phyloP scores from a whole-genome alignment of 2,797 vertebrate species.

The Malacoraja senta region DNA sequence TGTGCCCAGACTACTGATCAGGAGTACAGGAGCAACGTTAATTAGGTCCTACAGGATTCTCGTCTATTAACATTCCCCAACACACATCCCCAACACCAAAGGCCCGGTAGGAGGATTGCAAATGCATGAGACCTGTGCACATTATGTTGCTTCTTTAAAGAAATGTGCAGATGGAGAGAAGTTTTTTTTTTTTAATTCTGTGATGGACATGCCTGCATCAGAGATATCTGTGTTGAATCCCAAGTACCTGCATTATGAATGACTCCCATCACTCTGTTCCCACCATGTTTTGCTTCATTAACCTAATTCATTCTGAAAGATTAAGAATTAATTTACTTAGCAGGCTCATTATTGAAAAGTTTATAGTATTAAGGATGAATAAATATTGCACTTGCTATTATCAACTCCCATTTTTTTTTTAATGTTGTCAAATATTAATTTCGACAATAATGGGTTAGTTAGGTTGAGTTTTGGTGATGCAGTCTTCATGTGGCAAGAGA shows the following conservation, averaged over 20 bases:
- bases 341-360: background rate
- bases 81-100: background rate
- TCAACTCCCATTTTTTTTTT: background rate
- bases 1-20: background rate
- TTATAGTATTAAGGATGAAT: background rate
- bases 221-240: background rate
- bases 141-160: background rate
- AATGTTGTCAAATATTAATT: background rate
- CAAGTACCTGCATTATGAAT: background rate
- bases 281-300: background rate
- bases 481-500: background rate
- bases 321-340: background rate
- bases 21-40: background rate
- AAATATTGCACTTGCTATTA: background rate
- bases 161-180: background rate
- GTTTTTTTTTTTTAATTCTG: background rate
- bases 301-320: background rate
- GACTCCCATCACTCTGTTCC: background rate
- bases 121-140: background rate
- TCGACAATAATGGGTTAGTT: too few relatives aligned
- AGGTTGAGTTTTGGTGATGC: too few relatives aligned
- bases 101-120: background rate
- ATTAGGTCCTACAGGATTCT: background rate
- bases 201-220: background rate
- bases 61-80: background rate